Base-by-base conservation (phyloP, 2,113 vertebrate genomes). In the Oceanodroma tethys region DNA sequence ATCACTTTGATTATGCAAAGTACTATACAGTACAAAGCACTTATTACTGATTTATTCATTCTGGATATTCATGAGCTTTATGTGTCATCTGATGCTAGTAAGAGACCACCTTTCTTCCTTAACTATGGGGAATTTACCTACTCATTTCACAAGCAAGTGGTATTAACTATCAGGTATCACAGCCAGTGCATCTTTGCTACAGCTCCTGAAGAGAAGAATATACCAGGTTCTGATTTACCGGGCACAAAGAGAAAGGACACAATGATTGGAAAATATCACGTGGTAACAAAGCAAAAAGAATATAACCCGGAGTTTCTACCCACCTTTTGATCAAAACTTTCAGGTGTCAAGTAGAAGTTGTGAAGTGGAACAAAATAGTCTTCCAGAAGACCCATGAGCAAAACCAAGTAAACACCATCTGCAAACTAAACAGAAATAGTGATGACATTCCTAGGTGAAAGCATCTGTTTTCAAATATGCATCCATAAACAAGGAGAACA, bases 321-420 rank as follows among this genome's bases (percentile, higher is more conserved):
- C 48, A 99, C 99, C 99, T 99, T 99, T 97, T 99, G 99, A 79
- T 99, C 99, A 59, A 99, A 99, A 98, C 96, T 99, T 96, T 99
- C 99, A 3, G 99, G 99, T 0, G 99, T 99, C 93, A 99, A 98
- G 93, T 99, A 99, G 98, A 99, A 99, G 98, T 99, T 98, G 97
- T 99, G 99, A 40, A 99, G 98, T 13, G 99, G 99, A 34, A 99
- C 99, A 63, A 99, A 99, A 94, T 99, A 99, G 95, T 98, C 98
- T 68, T 99, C 99, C 36, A 99, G 98, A 32, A 99, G 98, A 36
- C 99, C 99, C 99, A 99, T 99, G 91, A 99, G 97, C 79, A 99
- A 97, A 42, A 99, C 98, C 92, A 99, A 97, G 96, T 99, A 99
- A 45, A 99, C 99, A 4, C 99, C 99, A 76, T 99, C 99, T 97